Conservation (phyloP, 2,113 vertebrate genomes). For the Mus musculus region DNA sequence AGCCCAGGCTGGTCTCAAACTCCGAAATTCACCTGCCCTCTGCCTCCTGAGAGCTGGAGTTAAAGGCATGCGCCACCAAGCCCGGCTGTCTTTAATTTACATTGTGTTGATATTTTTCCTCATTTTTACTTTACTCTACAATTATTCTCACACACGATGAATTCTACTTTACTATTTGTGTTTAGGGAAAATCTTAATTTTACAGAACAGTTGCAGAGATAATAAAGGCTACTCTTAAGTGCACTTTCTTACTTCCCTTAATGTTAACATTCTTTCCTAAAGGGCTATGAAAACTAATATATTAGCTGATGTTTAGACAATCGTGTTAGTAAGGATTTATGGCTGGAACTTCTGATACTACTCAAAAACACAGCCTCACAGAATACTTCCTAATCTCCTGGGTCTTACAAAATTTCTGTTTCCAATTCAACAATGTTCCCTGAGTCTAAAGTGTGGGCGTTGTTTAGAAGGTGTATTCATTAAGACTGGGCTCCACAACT, state of each 20-base stretch:
- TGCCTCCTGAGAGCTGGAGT: no score
- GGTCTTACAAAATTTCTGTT: neutral
- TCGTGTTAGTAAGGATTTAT: neutral
- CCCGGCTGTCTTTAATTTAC: slow-evolving; percentile 29
- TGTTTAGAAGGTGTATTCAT: neutral
- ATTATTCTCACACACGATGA: neutral
- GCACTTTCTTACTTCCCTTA: neutral
- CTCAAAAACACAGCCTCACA: neutral
- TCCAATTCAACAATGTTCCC: neutral
- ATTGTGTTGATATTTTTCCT: neutral
- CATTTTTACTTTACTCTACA: neutral
- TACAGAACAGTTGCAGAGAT: neutral
- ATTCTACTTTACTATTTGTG: neutral
- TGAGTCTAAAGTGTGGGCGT: neutral
- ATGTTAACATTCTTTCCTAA: neutral
- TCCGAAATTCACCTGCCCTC: no score
- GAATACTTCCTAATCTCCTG: neutral
- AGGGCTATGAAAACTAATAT: neutral
- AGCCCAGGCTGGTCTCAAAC: no score
- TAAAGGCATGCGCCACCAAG: no score
- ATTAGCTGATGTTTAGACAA: neutral
- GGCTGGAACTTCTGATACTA: neutral
- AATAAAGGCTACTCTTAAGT: neutral
- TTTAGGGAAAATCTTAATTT: neutral
- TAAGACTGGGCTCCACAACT: neutral